Percentiles rank a stretch among this genome's conserved stretches.
Evolutionary conservation across 2,797 vertebrate species (phyloP).

Genomic region (Silurus lanzhouensis): DNA sequence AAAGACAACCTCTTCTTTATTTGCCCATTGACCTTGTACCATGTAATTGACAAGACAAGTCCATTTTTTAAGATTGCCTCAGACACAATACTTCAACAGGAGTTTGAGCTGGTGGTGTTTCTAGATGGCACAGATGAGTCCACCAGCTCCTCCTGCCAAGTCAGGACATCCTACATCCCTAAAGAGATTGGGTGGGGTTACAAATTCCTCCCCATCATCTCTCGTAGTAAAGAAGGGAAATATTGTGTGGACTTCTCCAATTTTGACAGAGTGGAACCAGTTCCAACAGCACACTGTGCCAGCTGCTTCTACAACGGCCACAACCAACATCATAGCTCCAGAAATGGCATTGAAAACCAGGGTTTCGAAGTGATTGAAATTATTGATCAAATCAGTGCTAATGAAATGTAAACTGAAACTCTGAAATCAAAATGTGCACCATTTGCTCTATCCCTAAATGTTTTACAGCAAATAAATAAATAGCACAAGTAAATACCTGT

Average conservation of each 20-base stretch:
- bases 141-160: conserved; percentile 80
- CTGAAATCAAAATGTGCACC: not conserved
- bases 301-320: not conserved
- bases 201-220: conserved; percentile 22
- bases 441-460: not conserved
- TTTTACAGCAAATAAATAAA: not conserved
- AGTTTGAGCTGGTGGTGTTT: conserved; percentile 70
- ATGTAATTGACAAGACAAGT: conserved; percentile 76
- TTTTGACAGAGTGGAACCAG: conserved; percentile 6
- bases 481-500: not conserved
- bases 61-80: conserved; percentile 80
- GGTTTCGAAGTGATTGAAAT: conserved; percentile 20
- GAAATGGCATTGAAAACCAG: conserved; percentile 26
- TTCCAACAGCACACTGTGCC: not conserved
- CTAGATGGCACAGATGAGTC: conserved; percentile 70
- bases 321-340: not conserved
- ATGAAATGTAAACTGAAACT: not conserved
- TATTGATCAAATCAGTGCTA: not conserved
- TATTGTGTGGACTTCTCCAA: conserved; percentile 25
- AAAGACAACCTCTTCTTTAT: conserved; percentile 36
- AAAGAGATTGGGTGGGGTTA: conserved; percentile 13
- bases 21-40: conserved; percentile 65
- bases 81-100: conserved; percentile 76
- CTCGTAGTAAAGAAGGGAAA: conserved; percentile 29
- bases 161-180: conserved; percentile 53